Conservation (phyloP, 2,113 vertebrate genomes). For the Macaca nemestrina region DNA sequence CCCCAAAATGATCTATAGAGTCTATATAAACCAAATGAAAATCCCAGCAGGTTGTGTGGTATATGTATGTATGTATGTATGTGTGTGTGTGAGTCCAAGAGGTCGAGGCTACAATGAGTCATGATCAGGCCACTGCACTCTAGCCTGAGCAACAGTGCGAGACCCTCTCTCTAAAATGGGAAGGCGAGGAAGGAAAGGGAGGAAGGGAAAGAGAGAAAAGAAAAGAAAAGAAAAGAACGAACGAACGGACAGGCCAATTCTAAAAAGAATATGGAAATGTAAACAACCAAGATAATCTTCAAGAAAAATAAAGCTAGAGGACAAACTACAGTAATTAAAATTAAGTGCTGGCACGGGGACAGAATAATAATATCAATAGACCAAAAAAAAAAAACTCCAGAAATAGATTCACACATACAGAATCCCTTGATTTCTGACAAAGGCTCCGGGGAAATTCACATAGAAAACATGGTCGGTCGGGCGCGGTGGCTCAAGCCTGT, state of each 20-base stretch:
- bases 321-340: neutral
- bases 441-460: neutral
- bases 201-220: too few relatives aligned
- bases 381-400: neutral
- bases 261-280: neutral
- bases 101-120: too few relatives aligned
- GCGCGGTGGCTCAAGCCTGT: too few relatives aligned
- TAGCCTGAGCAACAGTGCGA: too few relatives aligned
- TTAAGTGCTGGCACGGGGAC: neutral
- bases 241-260: neutral
- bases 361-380: neutral
- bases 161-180: too few relatives aligned
- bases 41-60: neutral
- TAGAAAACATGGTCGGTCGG: neutral
- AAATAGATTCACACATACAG: neutral
- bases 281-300: slow-evolving; percentile 7
- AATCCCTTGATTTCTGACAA: neutral
- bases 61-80: neutral
- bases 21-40: neutral
- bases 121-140: too few relatives aligned
- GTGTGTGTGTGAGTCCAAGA: neutral
- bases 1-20: neutral
- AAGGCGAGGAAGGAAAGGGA: too few relatives aligned
- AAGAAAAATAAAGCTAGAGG: neutral
- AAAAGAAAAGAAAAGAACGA: too few relatives aligned